Evolutionary conservation across 2,797 vertebrate genomes (phyloP).

Genomic region (Coregonus ussuriensis): DNA sequence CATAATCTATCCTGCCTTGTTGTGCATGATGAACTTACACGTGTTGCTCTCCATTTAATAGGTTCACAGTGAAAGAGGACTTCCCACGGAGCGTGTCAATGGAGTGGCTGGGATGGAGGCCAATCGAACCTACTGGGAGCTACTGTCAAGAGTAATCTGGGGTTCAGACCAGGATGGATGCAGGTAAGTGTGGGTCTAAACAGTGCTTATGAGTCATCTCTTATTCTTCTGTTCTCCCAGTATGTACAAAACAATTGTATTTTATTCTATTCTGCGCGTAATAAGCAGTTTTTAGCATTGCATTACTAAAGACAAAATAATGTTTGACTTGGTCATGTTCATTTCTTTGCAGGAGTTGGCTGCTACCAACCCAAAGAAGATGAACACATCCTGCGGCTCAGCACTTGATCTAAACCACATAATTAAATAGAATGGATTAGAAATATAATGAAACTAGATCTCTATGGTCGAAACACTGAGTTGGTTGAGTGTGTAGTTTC

Average conservation of each 20-base stretch:
- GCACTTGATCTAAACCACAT: constrained; percentile 33
- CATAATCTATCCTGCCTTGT: neutral
- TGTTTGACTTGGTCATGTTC: neutral
- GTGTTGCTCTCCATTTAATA: constrained; percentile 19
- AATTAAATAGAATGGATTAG: neutral
- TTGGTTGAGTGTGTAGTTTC: neutral
- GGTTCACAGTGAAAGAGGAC: constrained; percentile 64
- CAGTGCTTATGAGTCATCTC: neutral
- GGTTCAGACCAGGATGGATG: constrained; percentile 48
- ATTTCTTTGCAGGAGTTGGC: constrained; percentile 57
- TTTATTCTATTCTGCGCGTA: neutral
- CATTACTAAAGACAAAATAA: neutral
- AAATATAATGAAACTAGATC: too few species aligned
- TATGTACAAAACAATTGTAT: neutral
- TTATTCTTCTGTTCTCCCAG: neutral
- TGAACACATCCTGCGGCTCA: constrained; percentile 67
- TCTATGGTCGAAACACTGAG: constrained; percentile 29
- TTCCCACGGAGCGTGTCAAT: constrained; percentile 69
- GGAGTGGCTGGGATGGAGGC: constrained; percentile 58
- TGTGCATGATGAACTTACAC: neutral
- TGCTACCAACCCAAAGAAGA: constrained; percentile 60
- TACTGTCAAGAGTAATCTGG: constrained; percentile 60
- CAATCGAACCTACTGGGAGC: constrained; percentile 70
- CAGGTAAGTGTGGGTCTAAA: constrained; percentile 51
- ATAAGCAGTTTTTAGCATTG: neutral